These are phyloP conservation scores for Helleia helle DNA, from an alignment of 2,888 invertebrate species.

Conservation along the genomic window DNA sequence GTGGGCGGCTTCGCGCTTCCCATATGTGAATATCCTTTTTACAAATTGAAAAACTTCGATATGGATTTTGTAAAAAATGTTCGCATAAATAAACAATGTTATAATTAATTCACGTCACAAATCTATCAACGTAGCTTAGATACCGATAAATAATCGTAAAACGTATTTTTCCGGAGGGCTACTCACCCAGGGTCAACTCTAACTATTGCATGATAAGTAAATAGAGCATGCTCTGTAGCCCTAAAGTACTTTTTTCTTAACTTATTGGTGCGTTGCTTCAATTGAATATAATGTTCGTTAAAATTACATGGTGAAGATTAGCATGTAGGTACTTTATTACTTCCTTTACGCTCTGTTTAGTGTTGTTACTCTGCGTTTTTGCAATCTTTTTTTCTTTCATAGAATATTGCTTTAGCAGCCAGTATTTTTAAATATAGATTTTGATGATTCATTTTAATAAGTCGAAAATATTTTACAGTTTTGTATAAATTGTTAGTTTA, in stretches of 20 bases:
- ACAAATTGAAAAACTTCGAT: constrained; percentile 25
- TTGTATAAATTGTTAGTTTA: too few species aligned
- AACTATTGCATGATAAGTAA: constrained; percentile 40
- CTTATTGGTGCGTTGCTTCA: constrained; percentile 50
- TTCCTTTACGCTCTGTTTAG: constrained; percentile 64
- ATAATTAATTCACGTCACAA: not conserved
- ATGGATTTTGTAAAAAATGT: constrained; percentile 16
- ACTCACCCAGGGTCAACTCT: constrained; percentile 51
- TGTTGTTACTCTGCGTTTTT: constrained; percentile 57
- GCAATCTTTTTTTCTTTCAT: constrained; percentile 58
- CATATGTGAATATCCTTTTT: constrained; percentile 62
- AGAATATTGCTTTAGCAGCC: not conserved
- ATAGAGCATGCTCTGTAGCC: constrained; percentile 22
- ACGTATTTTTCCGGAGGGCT: constrained; percentile 49
- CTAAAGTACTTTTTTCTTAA: too few species aligned
- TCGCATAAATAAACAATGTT: not conserved
- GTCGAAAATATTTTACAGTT: too few species aligned
- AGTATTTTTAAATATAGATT: not conserved
- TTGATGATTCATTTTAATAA: too few species aligned
- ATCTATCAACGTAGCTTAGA: not conserved
- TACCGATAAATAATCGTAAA: not conserved
- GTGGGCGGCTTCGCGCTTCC: constrained; percentile 61
- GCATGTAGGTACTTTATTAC: constrained; percentile 67
- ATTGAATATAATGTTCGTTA: constrained; percentile 47
- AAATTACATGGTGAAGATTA: constrained; percentile 60